Base-by-base conservation (phyloP, 1,140 invertebrate species). In the Aricia agestis region DNA sequence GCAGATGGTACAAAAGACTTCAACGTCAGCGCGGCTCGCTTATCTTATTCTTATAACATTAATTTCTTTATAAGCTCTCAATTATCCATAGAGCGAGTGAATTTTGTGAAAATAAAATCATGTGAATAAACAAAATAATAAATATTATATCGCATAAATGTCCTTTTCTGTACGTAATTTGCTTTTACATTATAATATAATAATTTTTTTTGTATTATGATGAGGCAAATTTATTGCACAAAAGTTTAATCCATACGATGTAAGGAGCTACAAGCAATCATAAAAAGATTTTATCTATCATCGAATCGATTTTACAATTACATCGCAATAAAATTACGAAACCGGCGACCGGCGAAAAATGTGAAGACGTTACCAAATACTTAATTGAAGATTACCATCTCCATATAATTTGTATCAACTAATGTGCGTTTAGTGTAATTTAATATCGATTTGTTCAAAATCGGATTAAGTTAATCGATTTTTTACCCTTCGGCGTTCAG, bases 291-390 rank as follows among this genome's bases (percentile, higher is more conserved):
- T 13, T 13, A 52, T 52, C 18, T 6, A n/a, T 59, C 17, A 63
- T 19, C 59, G 59, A 63, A 18, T 19, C 18, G 18, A 63, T 19
- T 59, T 17, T 19, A 63, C 58, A 59, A 59, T 17, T 59, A 59
- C 19, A 63, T 19, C 18, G 59, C 19, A 63, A 63, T 25, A 11
- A 52, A 19, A 10, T 63, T 63, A 25, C 59, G 59, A 63, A 63
- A 63, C 59, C 18, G 10, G 10, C 11, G 59, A 63, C 59, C 59
- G 59, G 11, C 19, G 19, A 63, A 63, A 63, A 63, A 63, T 63
- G 59, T 63, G 59, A 63, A 63, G 17, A 63, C 11, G 59, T 63
- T 63, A 63, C 10, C 59, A 63, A 63, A 59, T 59, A 59, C n/a
- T 7, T 63, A 63, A 25, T 63, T 63, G 18, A 19, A 63, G 59